Evolutionary conservation across 2,113 vertebrate species (phyloP).

Genomic region (Perca flavescens): DNA sequence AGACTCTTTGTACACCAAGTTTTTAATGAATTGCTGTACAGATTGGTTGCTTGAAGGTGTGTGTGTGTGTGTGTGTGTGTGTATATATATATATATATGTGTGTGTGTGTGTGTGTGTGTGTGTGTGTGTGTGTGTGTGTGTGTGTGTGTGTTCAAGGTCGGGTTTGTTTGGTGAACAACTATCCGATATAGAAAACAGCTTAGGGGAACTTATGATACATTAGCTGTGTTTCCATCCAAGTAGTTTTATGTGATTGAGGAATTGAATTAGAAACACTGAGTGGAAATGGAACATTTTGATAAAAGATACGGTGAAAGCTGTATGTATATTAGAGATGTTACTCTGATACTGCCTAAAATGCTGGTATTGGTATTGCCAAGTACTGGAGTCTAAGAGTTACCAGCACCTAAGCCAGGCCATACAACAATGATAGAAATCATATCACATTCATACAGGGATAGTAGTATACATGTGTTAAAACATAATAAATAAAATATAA

Average conservation of each 20-base stretch:
- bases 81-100: background rate
- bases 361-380: too few relatives aligned
- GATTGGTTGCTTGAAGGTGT: slow-evolving; percentile 37
- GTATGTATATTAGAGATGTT: too few relatives aligned
- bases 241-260: slow-evolving; percentile 11
- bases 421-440: too few relatives aligned
- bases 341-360: too few relatives aligned
- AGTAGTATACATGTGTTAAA: too few relatives aligned
- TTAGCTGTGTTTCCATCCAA: slow-evolving; percentile 13
- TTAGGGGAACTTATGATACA: slow-evolving; percentile 10
- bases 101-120: background rate
- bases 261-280: background rate
- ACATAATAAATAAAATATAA: too few relatives aligned
- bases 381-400: too few relatives aligned
- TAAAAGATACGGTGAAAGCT: background rate
- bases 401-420: too few relatives aligned
- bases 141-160: slow-evolving; percentile 16
- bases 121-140: background rate
- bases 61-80: background rate
- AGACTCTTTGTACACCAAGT: slow-evolving; percentile 33
- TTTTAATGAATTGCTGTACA: slow-evolving; percentile 51
- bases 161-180: slow-evolving; percentile 17
- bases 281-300: slow-evolving; percentile 1
- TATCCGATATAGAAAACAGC: slow-evolving; percentile 25
- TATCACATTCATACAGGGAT: too few relatives aligned